Evolutionary conservation across 2,888 invertebrate genomes (phyloP).

Genomic region (Boloria euphrosyne): DNA sequence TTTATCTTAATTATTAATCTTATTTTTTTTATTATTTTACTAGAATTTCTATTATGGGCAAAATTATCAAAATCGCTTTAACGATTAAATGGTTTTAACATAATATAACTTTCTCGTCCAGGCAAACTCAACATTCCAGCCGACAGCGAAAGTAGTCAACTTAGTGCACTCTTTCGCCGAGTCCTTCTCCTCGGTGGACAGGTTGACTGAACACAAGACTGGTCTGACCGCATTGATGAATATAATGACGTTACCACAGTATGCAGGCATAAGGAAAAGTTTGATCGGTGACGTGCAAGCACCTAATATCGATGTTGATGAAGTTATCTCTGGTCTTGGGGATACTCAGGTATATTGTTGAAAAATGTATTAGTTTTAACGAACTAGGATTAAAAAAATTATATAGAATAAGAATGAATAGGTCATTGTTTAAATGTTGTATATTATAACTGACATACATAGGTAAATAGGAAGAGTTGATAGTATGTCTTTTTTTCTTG

Average conservation of each 20-base stretch:
- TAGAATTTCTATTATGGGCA: no score
- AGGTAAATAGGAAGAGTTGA: no score
- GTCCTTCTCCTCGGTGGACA: conserved; percentile 59
- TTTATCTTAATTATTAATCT: no score
- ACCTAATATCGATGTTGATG: conserved; percentile 55
- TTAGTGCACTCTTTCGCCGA: conserved; percentile 66
- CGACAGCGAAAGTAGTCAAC: conserved; percentile 66
- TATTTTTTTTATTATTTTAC: no score
- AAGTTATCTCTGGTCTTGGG: conserved; percentile 57
- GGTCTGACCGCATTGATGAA: conserved; percentile 57
- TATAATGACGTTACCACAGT: conserved; percentile 50
- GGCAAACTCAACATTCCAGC: conserved; percentile 81
- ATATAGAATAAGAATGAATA: no score
- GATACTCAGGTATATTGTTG: conserved; percentile 45
- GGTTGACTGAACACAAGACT: conserved; percentile 54
- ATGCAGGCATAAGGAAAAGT: conserved; percentile 50
- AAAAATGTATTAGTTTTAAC: not conserved
- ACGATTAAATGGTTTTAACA: no score
- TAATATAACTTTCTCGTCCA: conserved; percentile 44
- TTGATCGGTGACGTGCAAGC: conserved; percentile 49
- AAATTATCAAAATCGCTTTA: no score
- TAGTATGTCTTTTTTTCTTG: no score
- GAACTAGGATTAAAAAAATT: no score
- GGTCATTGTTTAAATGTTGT: no score
- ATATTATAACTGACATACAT: no score